Evolutionary conservation across 2,113 vertebrate genomes (phyloP), one percentile per base, ranked within the genome.

Genomic region (Atractosteus spatula): DNA sequence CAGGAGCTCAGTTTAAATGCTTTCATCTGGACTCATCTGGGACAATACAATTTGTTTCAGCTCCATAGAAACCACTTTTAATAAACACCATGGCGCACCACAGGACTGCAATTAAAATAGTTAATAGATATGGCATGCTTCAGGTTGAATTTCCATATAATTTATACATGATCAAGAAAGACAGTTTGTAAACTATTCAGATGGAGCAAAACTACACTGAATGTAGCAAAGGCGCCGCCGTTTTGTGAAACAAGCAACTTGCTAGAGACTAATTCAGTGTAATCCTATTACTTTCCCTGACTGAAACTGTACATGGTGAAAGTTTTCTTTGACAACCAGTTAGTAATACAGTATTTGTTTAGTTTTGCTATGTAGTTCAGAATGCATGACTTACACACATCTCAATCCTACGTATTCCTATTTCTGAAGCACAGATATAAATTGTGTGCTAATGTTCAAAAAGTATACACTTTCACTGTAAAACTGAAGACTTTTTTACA

Each of bases 401-500:
- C 55, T 56, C 72, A 5, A 69, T 86, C 74, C 81, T 88, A 83
- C 79, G 79, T 77, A 77, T 76, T 14, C 78, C 86, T 87, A 86
- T 91, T 88, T 78, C 91, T 91, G 84, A 94, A 94, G 92, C 94
- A 93, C 95, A 93, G 94, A 93, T 92, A 81, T 91, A 93, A 94
- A 94, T 91, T 89, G 94, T 90, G 88, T 88, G 80, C 90, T 93
- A 88, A 92, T 94, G 93, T 91, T 92, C 90, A 87, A 91, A 89
- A 95, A 96, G 94, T 95, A 95, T 91, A 92, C 82, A 83, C 91
- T 92, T 90, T 91, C 81, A 90, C 94, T 94, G 95, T 95, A 97
- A 96, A 94, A 96, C 94, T 92, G 91, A 91, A 93, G 94, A 96
- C 94, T 93, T 94, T 90, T 92, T 94, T 94, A 94, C 94, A 94